Evolutionary conservation across 2,888 invertebrate species (phyloP), one percentile per base, ranked within the genome.

Genomic region (Acheta domesticus): DNA sequence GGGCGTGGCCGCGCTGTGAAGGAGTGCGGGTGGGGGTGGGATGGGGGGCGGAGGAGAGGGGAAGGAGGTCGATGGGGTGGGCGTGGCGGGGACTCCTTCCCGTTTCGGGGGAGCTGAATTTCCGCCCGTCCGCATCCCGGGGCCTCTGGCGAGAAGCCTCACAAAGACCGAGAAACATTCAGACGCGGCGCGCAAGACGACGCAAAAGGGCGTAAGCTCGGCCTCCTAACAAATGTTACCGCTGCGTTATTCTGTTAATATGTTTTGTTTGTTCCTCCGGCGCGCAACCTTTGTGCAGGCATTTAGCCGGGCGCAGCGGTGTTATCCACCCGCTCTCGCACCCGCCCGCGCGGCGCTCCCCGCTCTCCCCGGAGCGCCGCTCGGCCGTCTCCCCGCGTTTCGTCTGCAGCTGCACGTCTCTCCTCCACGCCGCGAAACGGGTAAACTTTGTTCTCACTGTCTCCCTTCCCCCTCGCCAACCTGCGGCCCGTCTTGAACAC

Each of bases 191-290:
- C 16, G 8, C 14, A 62, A n/a, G n/a, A 62, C 62, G 62, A 62
- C 62, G n/a, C 62, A 62, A 62, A 62, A 12, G 14, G 14, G 62
- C 62, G 16, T 62, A 62, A 62, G 62, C 62, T 14, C 62, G 62
- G 62, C n/a, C 16, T n/a, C n/a, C 16, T 62, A 62, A 62, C 62
- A 62, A 62, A 62, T 62, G 62, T 62, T 62, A 62, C 62, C 62
- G 62, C 62, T n/a, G 62, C 62, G 62, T 62, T 62, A 62, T 62
- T 62, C 62, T 62, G 62, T 62, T 62, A 62, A 62, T 62, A 62
- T 16, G 62, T 62, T 62, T 62, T 62, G 62, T 62, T 62, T 62
- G 62, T 62, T 62, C n/a, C 62, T 62, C 16, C 62, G n/a, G 62
- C 62, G 62, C n/a, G 62, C 62, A 62, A 62, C 62, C n/a, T 62